Evolutionary conservation across 2,797 vertebrate genomes (phyloP).

Genomic region (Triplophysa yarkandensis): DNA sequence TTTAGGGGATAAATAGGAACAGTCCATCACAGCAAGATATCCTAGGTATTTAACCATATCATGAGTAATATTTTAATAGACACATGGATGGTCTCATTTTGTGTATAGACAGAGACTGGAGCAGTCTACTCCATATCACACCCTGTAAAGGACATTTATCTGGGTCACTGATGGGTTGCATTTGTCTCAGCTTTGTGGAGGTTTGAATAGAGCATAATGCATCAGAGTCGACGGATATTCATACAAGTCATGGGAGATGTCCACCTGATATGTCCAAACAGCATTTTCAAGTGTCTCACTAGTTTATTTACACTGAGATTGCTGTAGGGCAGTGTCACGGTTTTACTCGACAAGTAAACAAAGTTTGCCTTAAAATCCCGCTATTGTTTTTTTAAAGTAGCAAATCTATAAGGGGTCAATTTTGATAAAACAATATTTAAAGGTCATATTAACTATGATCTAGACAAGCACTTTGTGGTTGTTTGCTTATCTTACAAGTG

Average conservation of each 20-base stretch:
- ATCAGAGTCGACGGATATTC: neutral
- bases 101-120: neutral
- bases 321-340: neutral
- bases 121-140: neutral
- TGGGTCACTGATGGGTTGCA: constrained; percentile 5
- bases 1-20: too few relatives aligned
- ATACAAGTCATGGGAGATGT: neutral
- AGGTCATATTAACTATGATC: neutral
- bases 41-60: too few relatives aligned
- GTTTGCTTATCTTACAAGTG: neutral
- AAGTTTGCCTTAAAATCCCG: neutral
- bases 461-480: neutral
- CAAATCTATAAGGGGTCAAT: too few relatives aligned
- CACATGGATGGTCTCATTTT: neutral
- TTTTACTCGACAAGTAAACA: neutral
- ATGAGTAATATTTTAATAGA: too few relatives aligned
- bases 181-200: constrained; percentile 16
- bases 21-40: neutral
- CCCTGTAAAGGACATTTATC: neutral
- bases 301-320: constrained; percentile 25
- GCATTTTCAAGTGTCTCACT: constrained; percentile 7
- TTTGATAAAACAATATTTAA: too few relatives aligned
- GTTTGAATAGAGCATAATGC: neutral
- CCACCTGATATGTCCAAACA: constrained; percentile 2
- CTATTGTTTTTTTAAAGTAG: too few relatives aligned